Base-by-base conservation (phyloP, 1,140 invertebrate species). In the Heliconius nattereri region DNA sequence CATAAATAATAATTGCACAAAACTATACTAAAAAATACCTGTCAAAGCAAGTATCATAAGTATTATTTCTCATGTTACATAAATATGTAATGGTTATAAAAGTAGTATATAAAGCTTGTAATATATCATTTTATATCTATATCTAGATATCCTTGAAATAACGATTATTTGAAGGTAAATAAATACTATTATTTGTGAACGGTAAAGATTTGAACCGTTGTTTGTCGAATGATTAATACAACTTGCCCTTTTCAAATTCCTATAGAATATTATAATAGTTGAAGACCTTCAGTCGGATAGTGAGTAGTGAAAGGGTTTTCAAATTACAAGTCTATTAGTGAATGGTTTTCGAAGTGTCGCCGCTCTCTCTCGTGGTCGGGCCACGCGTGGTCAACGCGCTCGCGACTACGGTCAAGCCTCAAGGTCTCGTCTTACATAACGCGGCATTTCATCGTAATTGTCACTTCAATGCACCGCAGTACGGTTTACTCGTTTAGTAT, bases 391-490 rank as follows among this genome's bases (percentile, higher is more conserved):
- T 90, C 88, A 92, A 85, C 75, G 85, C 81, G 81, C 86, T 90
- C 91, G 91, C 91, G 91, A 94, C 90, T 92, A 90, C 88, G 92
- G 92, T 94, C 92, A 94, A 92, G 91, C 86, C 82, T 84, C 91
- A 94, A 94, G 91, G 92, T 91, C 89, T 79, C 76, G 7, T 71
- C 78, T 94, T 93, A 94, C 90, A 94, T 94, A 94, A 94, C 82
- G 83, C 79, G 89, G 83, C 86, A 89, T 90, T 89, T 88, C 83
- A 82, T 85, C 81, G 86, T 85, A 86, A 90, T 90, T 90, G 85
- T 87, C 86, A 87, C 73, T 86, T 81, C 83, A 85, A 80, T 80
- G 75, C 79, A 29, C 73, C 80, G 79, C 78, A 87, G 87, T 87
- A 77, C 19, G 26, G 23, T 23, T 23, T 20, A 20, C 49, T 52